Evolutionary conservation across 2,888 invertebrate species (phyloP).

Genomic region (Colletes collaris): DNA sequence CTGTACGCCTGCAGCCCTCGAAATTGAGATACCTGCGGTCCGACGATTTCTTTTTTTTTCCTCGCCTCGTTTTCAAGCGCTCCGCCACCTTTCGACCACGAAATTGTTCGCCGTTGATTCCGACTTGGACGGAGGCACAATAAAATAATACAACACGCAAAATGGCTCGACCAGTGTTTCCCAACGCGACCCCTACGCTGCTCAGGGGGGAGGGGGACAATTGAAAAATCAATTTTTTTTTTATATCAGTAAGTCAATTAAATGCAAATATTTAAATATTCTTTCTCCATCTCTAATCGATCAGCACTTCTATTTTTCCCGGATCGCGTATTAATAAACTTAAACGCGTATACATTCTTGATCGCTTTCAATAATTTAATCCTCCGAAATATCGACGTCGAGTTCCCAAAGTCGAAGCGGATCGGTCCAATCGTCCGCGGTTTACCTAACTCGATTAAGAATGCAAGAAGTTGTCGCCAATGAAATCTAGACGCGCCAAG

Average conservation of each 20-base stretch:
- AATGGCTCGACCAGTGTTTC: too few relatives aligned
- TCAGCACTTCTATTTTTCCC: neutral
- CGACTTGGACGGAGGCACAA: neutral
- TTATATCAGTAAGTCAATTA: too few relatives aligned
- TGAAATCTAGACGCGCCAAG: conserved; percentile 37
- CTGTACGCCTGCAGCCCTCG: conserved; percentile 41
- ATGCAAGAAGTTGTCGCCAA: conserved; percentile 11
- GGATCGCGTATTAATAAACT: conserved; percentile 9
- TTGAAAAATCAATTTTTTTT: too few relatives aligned
- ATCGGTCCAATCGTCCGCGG: neutral
- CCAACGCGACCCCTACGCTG: too few relatives aligned
- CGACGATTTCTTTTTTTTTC: conserved; percentile 15
- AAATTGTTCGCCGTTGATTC: neutral
- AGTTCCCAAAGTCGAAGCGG: neutral
- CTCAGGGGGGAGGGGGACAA: too few relatives aligned
- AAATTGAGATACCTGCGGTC: conserved; percentile 62
- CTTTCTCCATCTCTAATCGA: too few relatives aligned
- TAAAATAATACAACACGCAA: neutral
- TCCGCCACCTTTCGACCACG: neutral
- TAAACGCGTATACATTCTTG: neutral
- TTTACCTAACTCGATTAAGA: conserved; percentile 2
- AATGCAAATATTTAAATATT: too few relatives aligned
- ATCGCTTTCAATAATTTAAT: neutral
- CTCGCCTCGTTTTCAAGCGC: neutral
- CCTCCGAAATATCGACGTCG: neutral